Evolutionary conservation across 2,888 invertebrate species (phyloP).

Genomic region (Erannis defoliaria): DNA sequence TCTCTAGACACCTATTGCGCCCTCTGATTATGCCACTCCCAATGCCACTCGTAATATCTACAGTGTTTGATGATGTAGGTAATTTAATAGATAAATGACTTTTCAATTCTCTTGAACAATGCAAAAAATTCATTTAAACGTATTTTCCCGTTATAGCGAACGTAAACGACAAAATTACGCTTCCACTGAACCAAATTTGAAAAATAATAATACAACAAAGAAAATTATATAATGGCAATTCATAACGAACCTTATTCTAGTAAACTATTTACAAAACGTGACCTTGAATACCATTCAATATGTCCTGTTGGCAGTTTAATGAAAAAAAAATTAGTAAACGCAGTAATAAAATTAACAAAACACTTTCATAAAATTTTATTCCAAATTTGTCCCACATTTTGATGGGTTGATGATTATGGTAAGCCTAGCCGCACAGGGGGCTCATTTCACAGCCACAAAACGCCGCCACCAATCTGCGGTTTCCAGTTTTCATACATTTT

Average conservation of each 20-base stretch:
- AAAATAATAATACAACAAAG: constrained; percentile 46
- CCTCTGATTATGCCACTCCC: too few relatives aligned
- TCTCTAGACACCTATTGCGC: too few relatives aligned
- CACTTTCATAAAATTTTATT: constrained; percentile 23
- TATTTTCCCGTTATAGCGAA: constrained; percentile 22
- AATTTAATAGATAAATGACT: neutral
- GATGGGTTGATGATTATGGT: constrained; percentile 2
- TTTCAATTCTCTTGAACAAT: neutral
- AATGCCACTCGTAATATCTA: too few relatives aligned
- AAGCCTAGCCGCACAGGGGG: too few relatives aligned
- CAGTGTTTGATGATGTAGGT: too few relatives aligned
- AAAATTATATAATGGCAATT: constrained; percentile 51
- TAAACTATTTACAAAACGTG: constrained; percentile 43
- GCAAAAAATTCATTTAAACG: neutral
- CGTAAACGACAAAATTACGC: constrained; percentile 58
- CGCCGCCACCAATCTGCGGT: too few relatives aligned
- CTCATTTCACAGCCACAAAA: too few relatives aligned
- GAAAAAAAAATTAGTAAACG: constrained; percentile 5
- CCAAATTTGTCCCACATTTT: constrained; percentile 3
- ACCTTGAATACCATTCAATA: constrained; percentile 29
- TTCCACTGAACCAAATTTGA: constrained; percentile 53
- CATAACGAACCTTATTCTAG: constrained; percentile 37
- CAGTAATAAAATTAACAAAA: constrained; percentile 24
- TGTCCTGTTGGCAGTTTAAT: constrained; percentile 6
- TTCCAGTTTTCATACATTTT: too few relatives aligned